Base-by-base conservation (phyloP, 2,113 vertebrate genomes). In the Nicator chloris region DNA sequence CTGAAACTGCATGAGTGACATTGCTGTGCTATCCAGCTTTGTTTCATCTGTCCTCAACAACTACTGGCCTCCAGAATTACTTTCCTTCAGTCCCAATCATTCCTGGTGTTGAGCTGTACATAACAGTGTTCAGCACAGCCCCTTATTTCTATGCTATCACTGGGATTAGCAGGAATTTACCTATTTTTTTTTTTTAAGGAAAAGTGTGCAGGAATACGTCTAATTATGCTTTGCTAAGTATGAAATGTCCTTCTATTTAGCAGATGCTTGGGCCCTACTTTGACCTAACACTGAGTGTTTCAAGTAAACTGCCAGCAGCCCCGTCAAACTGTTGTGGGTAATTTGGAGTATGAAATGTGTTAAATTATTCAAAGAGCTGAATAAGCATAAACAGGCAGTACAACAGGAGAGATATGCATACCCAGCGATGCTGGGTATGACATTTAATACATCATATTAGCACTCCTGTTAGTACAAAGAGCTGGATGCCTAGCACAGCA, bases 311-410 rank as follows among this genome's bases (percentile, higher is more conserved):
- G 97, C 98, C 97, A 98, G 97, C 94, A 98, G 98, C 97, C 98
- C 98, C 97, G 88, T 98, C 98, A 98, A 98, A 98, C 98, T 97
- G 98, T 98, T 97, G 98, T 97, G 98, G 97, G 98, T 98, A 98
- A 98, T 99, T 99, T 98, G 98, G 98, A 98, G 98, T 98, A 98
- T 98, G 98, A 99, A 98, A 99, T 98, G 98, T 98, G 98, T 97
- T 98, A 98, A 98, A 98, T 98, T 98, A 99, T 98, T 98, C 98
- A 99, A 98, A 99, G 97, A 98, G 98, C 99, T 99, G 98, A 99
- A 98, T 99, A 99, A 99, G 98, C 99, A 99, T 98, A 98, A 99
- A 98, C 95, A 98, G 97, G 97, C 98, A 94, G 96, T 97, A 97
- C 97, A 97, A 96, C 96, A 54, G 96, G 95, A 97, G 96, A 98